phyloP scores from a whole-genome alignment of 2,113 vertebrate genomes.

The Salvelinus namaycush region DNA sequence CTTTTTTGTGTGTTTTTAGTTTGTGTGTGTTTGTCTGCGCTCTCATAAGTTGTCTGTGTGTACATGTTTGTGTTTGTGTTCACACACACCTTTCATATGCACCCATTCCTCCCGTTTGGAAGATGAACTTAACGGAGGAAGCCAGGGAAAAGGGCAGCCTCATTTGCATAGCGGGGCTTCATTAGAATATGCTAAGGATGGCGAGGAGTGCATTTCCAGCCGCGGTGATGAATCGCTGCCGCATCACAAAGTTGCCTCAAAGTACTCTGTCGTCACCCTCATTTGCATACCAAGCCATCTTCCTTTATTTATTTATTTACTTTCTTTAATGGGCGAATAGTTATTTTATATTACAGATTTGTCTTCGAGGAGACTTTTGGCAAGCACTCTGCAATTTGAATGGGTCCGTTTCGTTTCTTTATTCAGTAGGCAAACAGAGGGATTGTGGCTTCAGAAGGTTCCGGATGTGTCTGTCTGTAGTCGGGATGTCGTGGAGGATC shows the following conservation, averaged over 20 bases:
- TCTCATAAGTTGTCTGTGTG: not conserved
- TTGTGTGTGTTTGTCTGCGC: not conserved
- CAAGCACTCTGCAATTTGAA: constrained; percentile 77
- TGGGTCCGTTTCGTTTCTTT: constrained; percentile 61
- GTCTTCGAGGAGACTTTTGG: constrained; percentile 72
- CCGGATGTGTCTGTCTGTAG: not conserved
- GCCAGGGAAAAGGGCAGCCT: constrained; percentile 91
- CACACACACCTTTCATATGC: constrained; percentile 28
- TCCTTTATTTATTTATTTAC: constrained; percentile 73
- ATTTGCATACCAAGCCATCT: constrained; percentile 84
- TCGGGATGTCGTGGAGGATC: constrained; percentile 34
- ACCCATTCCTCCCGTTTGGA: constrained; percentile 77
- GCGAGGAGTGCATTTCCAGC: constrained; percentile 90
- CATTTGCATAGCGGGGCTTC: constrained; percentile 98
- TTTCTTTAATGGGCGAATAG: constrained; percentile 77
- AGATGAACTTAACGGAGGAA: constrained; percentile 84
- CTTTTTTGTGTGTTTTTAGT: constrained; percentile 57
- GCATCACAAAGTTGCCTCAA: constrained; percentile 89
- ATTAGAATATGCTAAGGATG: constrained; percentile 99
- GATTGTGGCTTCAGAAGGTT: constrained; percentile 58
- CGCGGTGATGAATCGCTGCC: constrained; percentile 97
- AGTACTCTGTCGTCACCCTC: constrained; percentile 92
- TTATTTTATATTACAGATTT: constrained; percentile 74
- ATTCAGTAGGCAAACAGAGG: constrained; percentile 49
- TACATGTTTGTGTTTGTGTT: not conserved